Evolutionary conservation across 2,113 vertebrate genomes (phyloP).

Genomic region (Capreolus pygargus): DNA sequence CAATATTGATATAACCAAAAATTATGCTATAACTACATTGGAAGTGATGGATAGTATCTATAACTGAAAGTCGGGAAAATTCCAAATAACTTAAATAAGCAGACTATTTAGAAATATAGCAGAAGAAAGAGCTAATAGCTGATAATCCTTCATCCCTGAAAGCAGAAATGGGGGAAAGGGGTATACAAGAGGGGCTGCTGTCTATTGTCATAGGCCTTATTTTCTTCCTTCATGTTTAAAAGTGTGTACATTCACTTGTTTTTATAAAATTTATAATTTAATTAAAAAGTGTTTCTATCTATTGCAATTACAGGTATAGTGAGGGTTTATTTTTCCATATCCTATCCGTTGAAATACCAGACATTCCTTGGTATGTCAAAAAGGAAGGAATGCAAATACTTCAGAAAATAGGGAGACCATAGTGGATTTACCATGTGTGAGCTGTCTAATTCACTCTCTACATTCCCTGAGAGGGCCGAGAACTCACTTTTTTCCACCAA

Average conservation of each 20-base stretch:
- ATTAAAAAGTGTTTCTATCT: background rate
- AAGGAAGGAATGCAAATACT: background rate
- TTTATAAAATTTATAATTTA: background rate
- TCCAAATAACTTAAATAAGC: background rate
- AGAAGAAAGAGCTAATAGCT: background rate
- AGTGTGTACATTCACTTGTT: background rate
- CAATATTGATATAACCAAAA: background rate
- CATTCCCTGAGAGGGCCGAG: background rate
- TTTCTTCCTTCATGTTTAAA: background rate
- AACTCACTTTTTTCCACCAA: background rate
- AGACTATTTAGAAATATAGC: background rate
- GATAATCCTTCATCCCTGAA: background rate
- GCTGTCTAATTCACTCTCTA: background rate
- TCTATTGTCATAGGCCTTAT: background rate
- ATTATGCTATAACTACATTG: background rate
- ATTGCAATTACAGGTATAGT: background rate
- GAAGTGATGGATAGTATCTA: background rate
- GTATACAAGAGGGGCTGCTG: background rate
- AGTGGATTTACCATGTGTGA: background rate
- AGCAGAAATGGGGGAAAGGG: background rate
- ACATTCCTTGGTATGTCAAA: background rate
- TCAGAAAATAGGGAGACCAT: background rate
- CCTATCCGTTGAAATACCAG: background rate
- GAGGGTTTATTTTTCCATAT: constrained; percentile 13
- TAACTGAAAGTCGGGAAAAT: background rate